These are phyloP conservation scores for Sander vitreus DNA, from an alignment of 2,113 vertebrate species.

Conservation along the genomic window DNA sequence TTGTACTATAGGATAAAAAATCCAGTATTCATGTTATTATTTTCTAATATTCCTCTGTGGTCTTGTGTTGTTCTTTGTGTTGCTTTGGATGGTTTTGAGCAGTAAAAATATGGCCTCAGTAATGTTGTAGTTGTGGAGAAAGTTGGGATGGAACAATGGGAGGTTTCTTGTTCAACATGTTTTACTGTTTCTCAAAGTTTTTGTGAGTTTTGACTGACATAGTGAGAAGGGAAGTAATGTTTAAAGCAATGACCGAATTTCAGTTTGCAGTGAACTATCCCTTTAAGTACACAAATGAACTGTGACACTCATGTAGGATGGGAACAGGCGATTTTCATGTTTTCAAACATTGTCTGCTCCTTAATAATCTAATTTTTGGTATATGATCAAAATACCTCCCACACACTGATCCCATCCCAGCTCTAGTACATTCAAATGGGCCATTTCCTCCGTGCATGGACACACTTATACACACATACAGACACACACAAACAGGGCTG, in stretches of 20 bases:
- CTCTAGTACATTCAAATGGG: slow-evolving; percentile 72
- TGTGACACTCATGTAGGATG: slow-evolving; percentile 62
- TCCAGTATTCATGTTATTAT: neutral
- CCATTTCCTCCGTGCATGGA: slow-evolving; percentile 68
- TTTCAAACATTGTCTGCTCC: slow-evolving; percentile 67
- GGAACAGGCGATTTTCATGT: slow-evolving; percentile 62
- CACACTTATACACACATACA: slow-evolving; percentile 28
- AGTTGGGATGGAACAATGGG: slow-evolving; percentile 16
- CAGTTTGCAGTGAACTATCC: slow-evolving; percentile 53
- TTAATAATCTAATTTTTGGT: slow-evolving; percentile 73
- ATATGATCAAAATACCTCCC: slow-evolving; percentile 78
- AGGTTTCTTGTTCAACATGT: slow-evolving; percentile 8
- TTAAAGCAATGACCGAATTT: slow-evolving; percentile 37
- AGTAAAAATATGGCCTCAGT: neutral
- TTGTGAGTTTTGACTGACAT: slow-evolving; percentile 28
- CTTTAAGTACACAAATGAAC: slow-evolving; percentile 55
- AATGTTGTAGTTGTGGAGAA: slow-evolving; percentile 1
- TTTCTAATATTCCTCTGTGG: neutral
- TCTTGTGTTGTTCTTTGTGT: slow-evolving; percentile 12
- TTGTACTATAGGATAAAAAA: neutral
- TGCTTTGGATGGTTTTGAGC: slow-evolving; percentile 10
- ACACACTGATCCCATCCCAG: slow-evolving; percentile 72
- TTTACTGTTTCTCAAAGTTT: slow-evolving; percentile 23
- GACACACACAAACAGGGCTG: slow-evolving; percentile 49
- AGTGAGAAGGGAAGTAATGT: slow-evolving; percentile 31